Base-by-base conservation (phyloP, 2,888 invertebrate genomes). In the Dioctria rufipes region DNA sequence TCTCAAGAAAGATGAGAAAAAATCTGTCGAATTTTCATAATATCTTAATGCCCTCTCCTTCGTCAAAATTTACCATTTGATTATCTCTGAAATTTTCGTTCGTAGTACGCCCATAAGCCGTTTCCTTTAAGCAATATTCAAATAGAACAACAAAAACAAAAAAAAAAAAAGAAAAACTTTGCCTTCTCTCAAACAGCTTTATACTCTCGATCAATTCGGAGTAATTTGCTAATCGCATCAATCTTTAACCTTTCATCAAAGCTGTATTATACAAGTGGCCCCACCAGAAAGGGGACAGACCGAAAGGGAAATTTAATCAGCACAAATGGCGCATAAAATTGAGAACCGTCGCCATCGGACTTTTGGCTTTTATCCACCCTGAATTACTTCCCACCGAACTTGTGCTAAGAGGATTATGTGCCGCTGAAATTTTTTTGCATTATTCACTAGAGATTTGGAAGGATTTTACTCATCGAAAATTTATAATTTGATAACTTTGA, bases 161-260 rank as follows among this genome's bases (percentile, higher is more conserved):
- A n/a, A n/a, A n/a, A n/a, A n/a, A n/a, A n/a, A n/a, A n/a, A n/a
- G n/a, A 58, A 5, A 58, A 58, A 58, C 58, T 58, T 58, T 3
- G 8, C 39, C 40, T 65, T 25, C 13, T 25, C 25, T 40, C 65
- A 65, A 39, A 39, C 9, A 40, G 40, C 65, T 65, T 65, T 37
- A 3, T 65, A 37, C 37, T 37, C 37, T 65, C 40, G 65, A 65
- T 65, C 65, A 65, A 65, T 65, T 65, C 65, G 39, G n/a, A 67
- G 67, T 67, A 67, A 67, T 67, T 67, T 67, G 46, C 67, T 67
- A 67, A 67, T 67, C 43, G 67, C 67, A 67, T 67, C 67, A 67
- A 67, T 67, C 67, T 67, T 46, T 46, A 67, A 67, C 67, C 67
- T 67, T 67, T 67, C 67, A 67, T 46, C 67, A 67, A 67, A 46